Base-by-base conservation (phyloP, 2,113 vertebrate genomes). In the Syngnathoides biaculeatus region DNA sequence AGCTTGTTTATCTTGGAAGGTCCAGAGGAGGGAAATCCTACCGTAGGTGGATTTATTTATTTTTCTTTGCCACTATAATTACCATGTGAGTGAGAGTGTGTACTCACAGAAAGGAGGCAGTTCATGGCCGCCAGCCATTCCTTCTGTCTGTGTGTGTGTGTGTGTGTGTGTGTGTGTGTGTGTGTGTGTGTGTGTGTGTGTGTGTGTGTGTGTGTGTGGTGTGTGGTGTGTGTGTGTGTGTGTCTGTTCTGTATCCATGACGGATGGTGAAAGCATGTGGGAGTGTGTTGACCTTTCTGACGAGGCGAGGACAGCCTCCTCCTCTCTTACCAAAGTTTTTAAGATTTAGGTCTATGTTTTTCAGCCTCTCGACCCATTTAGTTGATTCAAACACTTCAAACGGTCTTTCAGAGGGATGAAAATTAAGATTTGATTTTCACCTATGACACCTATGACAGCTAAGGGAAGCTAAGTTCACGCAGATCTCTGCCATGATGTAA, bases 271-370 rank as follows among this genome's bases (percentile, higher is more conserved):
- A 83, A 67, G 72, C 65, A 77, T 85, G 78, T 82, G 79, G 79
- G 83, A 86, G 83, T 56, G 72, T 60, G 66, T 78, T 84, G 79
- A 86, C 84, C 84, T 88, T 85, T 83, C 53, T 26, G 71, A 60
- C 55, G 62, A 39, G 68, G 68, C 12, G 26, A 62, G 70, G 60
- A 79, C 68, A 12, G 53, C 4, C 39, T 69, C 75, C 39, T 69
- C 75, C 35, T 59, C 38, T 68, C 60, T 52, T 52, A 68, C 68
- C 47, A 65, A 27, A 67, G 53, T 61, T 38, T 61, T 38, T 72
- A 43, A 72, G 35, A 64, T 30, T 52, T 20, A 39, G 65, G 75
- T 64, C 26, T 14, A 10, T 40, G 62, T 70, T 20, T 38, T n/a
- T 64, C 45, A 59, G 53, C 56, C 67, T 59, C 40, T 57, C 42